phyloP scores from a whole-genome alignment of 2,888 invertebrate genomes.

The Lottia scabra region DNA sequence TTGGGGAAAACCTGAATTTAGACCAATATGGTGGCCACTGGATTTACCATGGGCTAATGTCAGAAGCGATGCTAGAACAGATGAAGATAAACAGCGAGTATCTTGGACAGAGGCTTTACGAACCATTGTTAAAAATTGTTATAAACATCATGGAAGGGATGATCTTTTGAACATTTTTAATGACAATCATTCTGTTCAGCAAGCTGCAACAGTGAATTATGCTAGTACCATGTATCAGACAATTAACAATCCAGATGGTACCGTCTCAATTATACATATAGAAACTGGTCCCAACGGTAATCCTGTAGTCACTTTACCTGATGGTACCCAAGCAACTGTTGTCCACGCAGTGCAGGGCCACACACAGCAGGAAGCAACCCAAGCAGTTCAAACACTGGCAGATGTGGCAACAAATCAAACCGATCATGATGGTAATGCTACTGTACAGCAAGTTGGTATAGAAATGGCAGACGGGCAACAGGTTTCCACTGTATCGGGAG shows the following conservation, averaged over 20 bases:
- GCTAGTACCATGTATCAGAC: slow-evolving; percentile 93
- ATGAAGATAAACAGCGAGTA: slow-evolving; percentile 97
- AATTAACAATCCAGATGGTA: slow-evolving; percentile 95
- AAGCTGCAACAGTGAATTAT: slow-evolving; percentile 70
- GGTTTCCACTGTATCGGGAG: slow-evolving; percentile 83
- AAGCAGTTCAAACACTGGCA: slow-evolving; percentile 70
- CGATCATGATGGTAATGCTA: slow-evolving; percentile 37
- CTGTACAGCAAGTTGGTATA: slow-evolving; percentile 76
- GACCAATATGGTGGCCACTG: slow-evolving; percentile 98
- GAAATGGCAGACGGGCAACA: slow-evolving; percentile 77
- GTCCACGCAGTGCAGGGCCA: slow-evolving; percentile 72
- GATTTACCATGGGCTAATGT: slow-evolving; percentile 99
- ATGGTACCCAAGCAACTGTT: slow-evolving; percentile 95
- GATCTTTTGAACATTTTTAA: slow-evolving; percentile 94
- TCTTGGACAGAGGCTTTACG: slow-evolving; percentile 97
- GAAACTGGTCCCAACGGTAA: slow-evolving; percentile 56
- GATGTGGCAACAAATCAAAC: slow-evolving; percentile 73
- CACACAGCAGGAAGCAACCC: slow-evolving; percentile 56
- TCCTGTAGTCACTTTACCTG: slow-evolving; percentile 89
- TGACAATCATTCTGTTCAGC: slow-evolving; percentile 70
- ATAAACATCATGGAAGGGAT: slow-evolving; percentile 96
- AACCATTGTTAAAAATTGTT: slow-evolving; percentile 97
- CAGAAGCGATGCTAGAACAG: slow-evolving; percentile 94
- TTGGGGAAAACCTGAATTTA: slow-evolving; percentile 95
- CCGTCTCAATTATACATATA: slow-evolving; percentile 92